A percentile compares a stretch with the other conserved stretches of the same genome.
These are phyloP conservation scores for Nymphalis polychloros DNA, from an alignment of 2,888 invertebrate genomes.

Conservation along the genomic window DNA sequence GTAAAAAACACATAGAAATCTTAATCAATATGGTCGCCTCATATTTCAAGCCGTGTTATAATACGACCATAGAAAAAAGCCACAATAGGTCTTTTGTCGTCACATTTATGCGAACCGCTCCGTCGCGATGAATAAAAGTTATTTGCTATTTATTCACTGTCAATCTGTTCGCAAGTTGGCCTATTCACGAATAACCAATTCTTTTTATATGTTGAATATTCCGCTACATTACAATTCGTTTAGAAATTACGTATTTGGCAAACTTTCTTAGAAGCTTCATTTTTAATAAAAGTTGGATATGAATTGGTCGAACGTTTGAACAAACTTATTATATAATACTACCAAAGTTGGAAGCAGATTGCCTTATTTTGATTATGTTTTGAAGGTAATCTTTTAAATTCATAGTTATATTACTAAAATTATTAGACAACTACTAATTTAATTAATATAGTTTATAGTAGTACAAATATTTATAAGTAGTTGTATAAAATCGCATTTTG, in stretches of 20 bases:
- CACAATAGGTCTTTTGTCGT: conserved; percentile 35
- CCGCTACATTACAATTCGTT: not conserved
- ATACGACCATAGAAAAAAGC: conserved; percentile 26
- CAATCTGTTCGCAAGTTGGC: conserved; percentile 33
- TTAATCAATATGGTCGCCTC: not conserved
- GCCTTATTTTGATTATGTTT: too few relatives aligned
- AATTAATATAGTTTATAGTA: too few relatives aligned
- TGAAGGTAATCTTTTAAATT: too few relatives aligned
- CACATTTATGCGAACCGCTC: conserved; percentile 30
- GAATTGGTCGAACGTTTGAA: not conserved
- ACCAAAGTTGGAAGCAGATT: too few relatives aligned
- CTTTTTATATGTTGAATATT: conserved; percentile 5
- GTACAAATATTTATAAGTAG: too few relatives aligned
- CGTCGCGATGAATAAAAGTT: conserved; percentile 24
- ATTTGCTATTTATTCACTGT: conserved; percentile 29
- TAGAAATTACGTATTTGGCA: not conserved
- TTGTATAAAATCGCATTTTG: too few relatives aligned
- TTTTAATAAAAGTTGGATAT: not conserved
- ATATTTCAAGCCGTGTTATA: conserved; percentile 5
- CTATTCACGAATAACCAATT: conserved; percentile 34
- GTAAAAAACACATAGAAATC: too few relatives aligned
- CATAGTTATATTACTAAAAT: too few relatives aligned
- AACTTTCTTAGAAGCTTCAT: conserved; percentile 1
- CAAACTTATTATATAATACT: too few relatives aligned
- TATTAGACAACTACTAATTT: too few relatives aligned